These are phyloP conservation scores for Epizoanthus scotinus DNA, from an alignment of 92 coral and sea anemone genomes.

Conservation along the genomic window DNA sequence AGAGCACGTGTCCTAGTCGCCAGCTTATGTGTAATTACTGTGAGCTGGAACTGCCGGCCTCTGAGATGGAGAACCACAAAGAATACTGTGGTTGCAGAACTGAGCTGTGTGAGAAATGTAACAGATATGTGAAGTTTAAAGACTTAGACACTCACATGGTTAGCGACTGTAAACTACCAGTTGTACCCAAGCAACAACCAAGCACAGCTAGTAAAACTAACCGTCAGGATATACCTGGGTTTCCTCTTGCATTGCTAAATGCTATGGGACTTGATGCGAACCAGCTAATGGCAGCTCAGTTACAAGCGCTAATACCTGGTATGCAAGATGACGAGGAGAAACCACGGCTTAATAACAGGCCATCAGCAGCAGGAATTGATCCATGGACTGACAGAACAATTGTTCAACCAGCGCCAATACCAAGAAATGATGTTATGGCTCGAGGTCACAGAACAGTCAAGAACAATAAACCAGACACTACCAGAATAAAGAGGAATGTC, in stretches of 20 bases:
- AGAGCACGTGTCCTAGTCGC: conserved; percentile 70
- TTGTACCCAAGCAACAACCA: conserved; percentile 31
- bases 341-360: conserved; percentile 9
- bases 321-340: conserved; percentile 16
- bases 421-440: conserved; percentile 40
- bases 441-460: conserved; percentile 25
- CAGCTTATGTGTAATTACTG: conserved; percentile 73
- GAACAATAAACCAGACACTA: conserved; percentile 1
- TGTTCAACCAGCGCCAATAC: background rate
- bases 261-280: conserved; percentile 38
- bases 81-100: conserved; percentile 95
- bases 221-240: conserved; percentile 5
- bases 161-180: conserved; percentile 72
- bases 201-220: background rate
- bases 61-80: conserved; percentile 75
- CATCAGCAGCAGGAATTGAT: conserved; percentile 1
- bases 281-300: background rate
- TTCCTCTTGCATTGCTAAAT: conserved; percentile 34
- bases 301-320: conserved; percentile 30
- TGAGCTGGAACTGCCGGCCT: conserved; percentile 76
- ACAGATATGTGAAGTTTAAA: conserved; percentile 65
- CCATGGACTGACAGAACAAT: background rate
- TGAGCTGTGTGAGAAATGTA: conserved; percentile 84
- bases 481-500: background rate
- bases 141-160: conserved; percentile 71